Conservation (phyloP, 2,888 invertebrate species). For the Heliconius hortense region DNA sequence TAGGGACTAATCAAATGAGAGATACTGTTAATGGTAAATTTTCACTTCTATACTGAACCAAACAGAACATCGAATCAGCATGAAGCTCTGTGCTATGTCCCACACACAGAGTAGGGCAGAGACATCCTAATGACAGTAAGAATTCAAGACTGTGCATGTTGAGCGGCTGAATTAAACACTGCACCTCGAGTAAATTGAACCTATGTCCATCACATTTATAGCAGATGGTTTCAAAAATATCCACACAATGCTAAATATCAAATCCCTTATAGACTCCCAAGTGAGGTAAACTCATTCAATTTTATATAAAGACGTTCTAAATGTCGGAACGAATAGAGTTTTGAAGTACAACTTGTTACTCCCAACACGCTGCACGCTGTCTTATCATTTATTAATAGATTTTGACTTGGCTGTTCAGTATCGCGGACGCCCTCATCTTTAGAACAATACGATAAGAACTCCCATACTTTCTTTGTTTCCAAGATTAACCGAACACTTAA, state of each 20-base stretch:
- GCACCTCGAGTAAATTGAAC: too few species aligned
- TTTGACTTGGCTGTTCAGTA: constrained; percentile 20
- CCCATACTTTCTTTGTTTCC: constrained; percentile 39
- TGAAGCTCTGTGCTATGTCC: neutral
- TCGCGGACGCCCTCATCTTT: constrained; percentile 16
- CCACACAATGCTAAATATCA: too few species aligned
- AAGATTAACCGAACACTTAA: constrained; percentile 41
- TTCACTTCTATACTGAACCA: neutral
- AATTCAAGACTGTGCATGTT: too few species aligned
- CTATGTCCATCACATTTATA: too few species aligned
- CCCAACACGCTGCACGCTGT: neutral
- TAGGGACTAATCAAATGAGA: neutral
- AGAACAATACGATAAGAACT: constrained; percentile 39
- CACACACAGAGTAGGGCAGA: too few species aligned
- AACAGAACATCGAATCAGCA: neutral
- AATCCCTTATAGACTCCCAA: neutral
- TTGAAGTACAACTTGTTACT: neutral
- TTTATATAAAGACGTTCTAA: constrained; percentile 1
- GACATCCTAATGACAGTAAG: too few species aligned
- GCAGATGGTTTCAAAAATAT: too few species aligned
- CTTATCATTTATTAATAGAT: constrained; percentile 27
- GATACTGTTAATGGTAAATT: neutral
- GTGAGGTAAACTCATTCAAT: neutral
- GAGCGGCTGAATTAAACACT: too few species aligned
- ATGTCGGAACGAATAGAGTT: neutral